Evolutionary conservation across 2,888 invertebrate genomes (phyloP), one percentile per base, ranked within the genome.

Genomic region (Cataglyphis livida): DNA sequence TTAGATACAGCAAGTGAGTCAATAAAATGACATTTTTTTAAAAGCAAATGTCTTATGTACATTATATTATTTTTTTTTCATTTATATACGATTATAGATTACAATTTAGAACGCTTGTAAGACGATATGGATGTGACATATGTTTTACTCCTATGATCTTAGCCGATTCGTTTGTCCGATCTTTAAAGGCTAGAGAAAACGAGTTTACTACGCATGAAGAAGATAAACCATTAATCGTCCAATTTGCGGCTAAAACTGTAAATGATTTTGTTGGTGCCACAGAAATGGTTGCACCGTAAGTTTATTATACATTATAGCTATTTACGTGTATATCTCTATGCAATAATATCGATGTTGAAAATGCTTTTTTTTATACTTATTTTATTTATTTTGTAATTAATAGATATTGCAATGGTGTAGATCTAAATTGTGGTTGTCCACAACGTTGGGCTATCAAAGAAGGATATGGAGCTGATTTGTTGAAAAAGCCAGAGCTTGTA

Each of bases 91-190:
- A 95, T 73, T 91, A 97, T n/a, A 71, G 97, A 92, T 94, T 98
- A 70, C 97, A 97, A 82, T 98, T 98, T 93, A 95, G 98, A 59
- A 95, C 95, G 81, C 94, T 98, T 28, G 96, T 98, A 1, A 95
- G 97, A 84, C 96, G 97, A 85, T 98, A 98, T 95, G 96, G 96
- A 65, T 98, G 98, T 87, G 98, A 99, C 94, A 94, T 99, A 82
- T 97, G 98, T 90, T 99, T 98, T 93, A 98, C 99, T 0, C 99
- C 99, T 0, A 99, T 99, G 99, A 98, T 99, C 90, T 95, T 99
- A 86, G 98, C 99, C 0, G 98, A 98, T 94, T 98, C 98, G 1
- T 99, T 99, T 95, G 96, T 98, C 76, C 97, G 97, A 92, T 99
- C 99, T 87, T 95, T 96, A 79, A 97, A 98, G 95, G 99, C 99